These are phyloP conservation scores for Odontothrips loti DNA, from an alignment of 2,888 invertebrate species.

Conservation along the genomic window DNA sequence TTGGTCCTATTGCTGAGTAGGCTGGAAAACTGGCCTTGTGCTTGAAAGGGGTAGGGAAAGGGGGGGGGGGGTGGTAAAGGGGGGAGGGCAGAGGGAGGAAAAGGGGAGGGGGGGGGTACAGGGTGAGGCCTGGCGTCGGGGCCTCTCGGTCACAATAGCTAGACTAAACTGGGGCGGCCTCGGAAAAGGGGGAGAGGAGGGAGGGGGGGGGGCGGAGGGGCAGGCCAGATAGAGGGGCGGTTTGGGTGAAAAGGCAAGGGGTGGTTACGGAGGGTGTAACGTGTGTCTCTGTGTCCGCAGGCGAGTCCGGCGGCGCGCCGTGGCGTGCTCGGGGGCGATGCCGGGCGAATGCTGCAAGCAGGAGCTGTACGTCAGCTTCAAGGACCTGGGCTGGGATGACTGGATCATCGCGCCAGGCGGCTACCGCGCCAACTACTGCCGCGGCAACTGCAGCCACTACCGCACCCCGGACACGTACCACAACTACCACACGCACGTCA, in stretches of 20 bases:
- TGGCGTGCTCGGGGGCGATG: conserved; percentile 71
- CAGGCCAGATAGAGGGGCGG: not conserved
- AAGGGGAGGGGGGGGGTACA: not conserved
- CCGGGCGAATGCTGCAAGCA: conserved; percentile 81
- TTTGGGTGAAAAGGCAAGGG: not conserved
- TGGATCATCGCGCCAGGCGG: conserved; percentile 89
- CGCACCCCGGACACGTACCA: conserved; percentile 77
- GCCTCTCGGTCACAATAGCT: not conserved
- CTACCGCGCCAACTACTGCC: conserved; percentile 91
- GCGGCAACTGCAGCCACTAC: conserved; percentile 78
- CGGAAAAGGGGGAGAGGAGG: not conserved
- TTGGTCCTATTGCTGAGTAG: conserved; percentile 14
- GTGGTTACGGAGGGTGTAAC: not conserved
- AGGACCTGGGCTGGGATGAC: conserved; percentile 88
- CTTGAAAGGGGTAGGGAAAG: not conserved
- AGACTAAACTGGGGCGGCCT: conserved; percentile 21
- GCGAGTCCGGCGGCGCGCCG: conserved; percentile 72
- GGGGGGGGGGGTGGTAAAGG: not conserved
- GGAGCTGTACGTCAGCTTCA: conserved; percentile 86
- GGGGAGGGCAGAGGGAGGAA: not conserved
- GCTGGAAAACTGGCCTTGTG: conserved; percentile 8
- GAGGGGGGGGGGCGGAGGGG: not conserved
- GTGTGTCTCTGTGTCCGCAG: conserved; percentile 49
- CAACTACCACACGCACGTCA: conserved; percentile 83
- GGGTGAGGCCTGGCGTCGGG: not conserved